Base-by-base conservation (phyloP, 2,888 invertebrate species). In the Eurytoma californica region DNA sequence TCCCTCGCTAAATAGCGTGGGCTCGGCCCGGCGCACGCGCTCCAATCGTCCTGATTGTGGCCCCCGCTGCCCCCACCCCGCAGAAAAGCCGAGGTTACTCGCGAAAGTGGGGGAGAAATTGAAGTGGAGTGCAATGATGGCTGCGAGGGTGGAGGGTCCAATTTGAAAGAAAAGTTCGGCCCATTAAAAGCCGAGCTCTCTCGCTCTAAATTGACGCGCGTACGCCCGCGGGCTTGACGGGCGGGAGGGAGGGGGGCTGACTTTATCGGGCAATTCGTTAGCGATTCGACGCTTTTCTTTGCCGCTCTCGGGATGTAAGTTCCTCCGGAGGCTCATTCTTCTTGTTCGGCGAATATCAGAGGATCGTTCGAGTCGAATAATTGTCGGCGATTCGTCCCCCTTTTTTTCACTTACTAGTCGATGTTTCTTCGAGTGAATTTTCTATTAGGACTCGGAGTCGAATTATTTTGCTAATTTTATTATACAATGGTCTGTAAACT, bases 241-340 rank as follows among this genome's bases (percentile, higher is more conserved):
- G 39, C 7, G 5, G 24, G 24, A 30, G 30, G 20, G 60, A 28
- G n/a, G 18, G 55, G 9, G 39, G 3, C 13, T 28, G 30, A 57
- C 49, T 77, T 51, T 58, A 70, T 57, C 39, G 53, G 57, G 28
- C 18, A 69, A 77, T 77, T 69, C 69, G 57, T 70, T 76, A 65
- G 47, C 60, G n/a, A 69, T 63, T 77, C 61, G 30, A 3, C 16
- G 3, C 24, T 57, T 18, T 14, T 63, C 58, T 53, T 61, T 20
- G 30, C 47, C 7, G 30, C 24, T n/a, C 13, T 4, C 5, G 12
- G 53, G n/a, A 60, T 20, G 60, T 28, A 14, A 5, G 14, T 49
- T 28, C 24, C 0, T 16, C 28, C 18, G 12, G n/a, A 18, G 72
- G 12, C 61, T 30, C 39, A 39, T 39, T 39, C 39, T 39, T 39